These are phyloP conservation scores for cat (Felis catus) DNA, from an alignment of 2,113 vertebrate genomes.

Conservation along the genomic window F.catus_Fca126_mat1.0 CM031418.1:107922001-107922500, in stretches of 20 bases:
- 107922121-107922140: neutral
- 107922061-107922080: neutral
- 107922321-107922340: neutral
- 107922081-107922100: neutral
- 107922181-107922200: conserved; percentile 21
- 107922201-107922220: conserved; percentile 59
- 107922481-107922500: too few relatives aligned
- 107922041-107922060: neutral
- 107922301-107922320: neutral
- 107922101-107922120: neutral
- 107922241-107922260: neutral
- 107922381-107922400: conserved; percentile 64
- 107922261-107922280: conserved; percentile 62
- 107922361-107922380: conserved; percentile 66
- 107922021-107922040: neutral
- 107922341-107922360: conserved; percentile 61
- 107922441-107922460: neutral
- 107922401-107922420: conserved; percentile 51
- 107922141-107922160: neutral
- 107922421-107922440: conserved; percentile 72
- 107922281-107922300: conserved; percentile 25
- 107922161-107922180: neutral
- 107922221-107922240: conserved; percentile 4
- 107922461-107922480: too few relatives aligned
- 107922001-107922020: neutral